A percentile compares a stretch with the other conserved stretches of the same genome.
Evolutionary conservation across 2,113 vertebrate genomes (phyloP).

Genomic region (Podarcis muralis): DNA sequence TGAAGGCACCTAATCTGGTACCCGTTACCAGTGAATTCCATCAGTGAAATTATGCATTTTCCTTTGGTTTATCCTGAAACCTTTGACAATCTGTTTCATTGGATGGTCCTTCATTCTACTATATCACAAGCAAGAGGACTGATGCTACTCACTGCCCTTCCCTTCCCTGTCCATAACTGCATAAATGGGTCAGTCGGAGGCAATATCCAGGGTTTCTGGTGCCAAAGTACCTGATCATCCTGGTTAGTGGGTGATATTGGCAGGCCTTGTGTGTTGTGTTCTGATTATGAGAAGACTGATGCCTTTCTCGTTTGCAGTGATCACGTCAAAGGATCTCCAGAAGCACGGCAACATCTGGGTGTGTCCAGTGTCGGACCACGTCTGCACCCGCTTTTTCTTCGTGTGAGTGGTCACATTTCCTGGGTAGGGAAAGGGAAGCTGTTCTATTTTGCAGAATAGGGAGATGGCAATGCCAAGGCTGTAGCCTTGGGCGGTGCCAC

Average conservation of each 20-base stretch:
- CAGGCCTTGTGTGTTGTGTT: not conserved
- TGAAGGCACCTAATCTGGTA: too few relatives aligned
- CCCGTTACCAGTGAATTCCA: too few relatives aligned
- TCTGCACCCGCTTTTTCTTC: conserved; percentile 99
- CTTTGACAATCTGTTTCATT: too few relatives aligned
- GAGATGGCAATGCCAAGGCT: too few relatives aligned
- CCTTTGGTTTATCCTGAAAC: too few relatives aligned
- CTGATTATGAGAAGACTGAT: not conserved
- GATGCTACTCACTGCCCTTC: too few relatives aligned
- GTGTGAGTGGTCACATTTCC: conserved; percentile 83
- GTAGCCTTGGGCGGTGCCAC: not conserved
- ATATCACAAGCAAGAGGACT: too few relatives aligned
- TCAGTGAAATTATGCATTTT: too few relatives aligned
- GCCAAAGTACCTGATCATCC: not conserved
- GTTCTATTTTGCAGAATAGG: not conserved
- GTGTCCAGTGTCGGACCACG: conserved; percentile 97
- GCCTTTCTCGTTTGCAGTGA: conserved; percentile 79
- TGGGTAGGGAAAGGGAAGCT: not conserved
- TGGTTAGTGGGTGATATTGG: too few relatives aligned
- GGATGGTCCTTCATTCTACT: too few relatives aligned
- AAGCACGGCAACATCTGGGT: conserved; percentile 99
- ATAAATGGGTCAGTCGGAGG: not conserved
- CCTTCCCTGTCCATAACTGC: too few relatives aligned
- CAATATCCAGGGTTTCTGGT: not conserved
- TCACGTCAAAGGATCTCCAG: conserved; percentile 98